Evolutionary conservation across 2,797 vertebrate species (phyloP).

Genomic region (Intellagama lesueurii): DNA sequence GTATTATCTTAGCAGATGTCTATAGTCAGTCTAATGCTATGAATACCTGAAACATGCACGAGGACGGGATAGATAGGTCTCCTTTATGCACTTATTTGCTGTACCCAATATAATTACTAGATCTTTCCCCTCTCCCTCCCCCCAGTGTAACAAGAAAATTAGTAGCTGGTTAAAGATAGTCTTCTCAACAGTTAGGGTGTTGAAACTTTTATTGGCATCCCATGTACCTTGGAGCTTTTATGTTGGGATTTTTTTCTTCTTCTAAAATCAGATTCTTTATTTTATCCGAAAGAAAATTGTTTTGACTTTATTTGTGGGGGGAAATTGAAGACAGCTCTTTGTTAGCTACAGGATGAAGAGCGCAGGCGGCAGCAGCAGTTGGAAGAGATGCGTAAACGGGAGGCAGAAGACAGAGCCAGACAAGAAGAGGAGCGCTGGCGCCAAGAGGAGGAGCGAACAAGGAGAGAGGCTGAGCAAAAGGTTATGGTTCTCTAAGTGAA

Average conservation of each 20-base stretch:
- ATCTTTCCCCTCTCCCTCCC: no score
- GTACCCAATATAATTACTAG: not conserved
- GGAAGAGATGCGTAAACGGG: constrained; percentile 94
- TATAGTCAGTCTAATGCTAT: not conserved
- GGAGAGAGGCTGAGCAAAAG: constrained; percentile 93
- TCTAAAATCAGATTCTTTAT: not conserved
- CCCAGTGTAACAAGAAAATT: not conserved
- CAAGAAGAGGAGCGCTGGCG: constrained; percentile 91
- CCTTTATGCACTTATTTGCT: constrained; percentile 18
- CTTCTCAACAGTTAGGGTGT: constrained; percentile 13
- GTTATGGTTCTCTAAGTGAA: constrained; percentile 78
- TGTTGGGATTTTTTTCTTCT: not conserved
- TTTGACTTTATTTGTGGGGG: not conserved
- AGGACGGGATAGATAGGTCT: not conserved
- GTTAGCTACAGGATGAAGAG: constrained; percentile 98
- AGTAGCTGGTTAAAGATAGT: not conserved
- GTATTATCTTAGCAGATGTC: not conserved
- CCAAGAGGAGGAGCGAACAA: constrained; percentile 90
- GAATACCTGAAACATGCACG: not conserved
- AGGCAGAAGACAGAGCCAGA: constrained; percentile 91
- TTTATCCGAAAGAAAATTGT: not conserved
- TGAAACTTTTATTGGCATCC: no score
- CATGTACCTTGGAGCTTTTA: constrained; percentile 14
- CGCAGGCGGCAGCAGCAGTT: constrained; percentile 93
- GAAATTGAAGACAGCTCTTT: constrained; percentile 39